Percentiles rank a stretch among this genome's conserved stretches.
Conservation (phyloP, 2,113 vertebrate genomes). For the Lynx canadensis region DNA sequence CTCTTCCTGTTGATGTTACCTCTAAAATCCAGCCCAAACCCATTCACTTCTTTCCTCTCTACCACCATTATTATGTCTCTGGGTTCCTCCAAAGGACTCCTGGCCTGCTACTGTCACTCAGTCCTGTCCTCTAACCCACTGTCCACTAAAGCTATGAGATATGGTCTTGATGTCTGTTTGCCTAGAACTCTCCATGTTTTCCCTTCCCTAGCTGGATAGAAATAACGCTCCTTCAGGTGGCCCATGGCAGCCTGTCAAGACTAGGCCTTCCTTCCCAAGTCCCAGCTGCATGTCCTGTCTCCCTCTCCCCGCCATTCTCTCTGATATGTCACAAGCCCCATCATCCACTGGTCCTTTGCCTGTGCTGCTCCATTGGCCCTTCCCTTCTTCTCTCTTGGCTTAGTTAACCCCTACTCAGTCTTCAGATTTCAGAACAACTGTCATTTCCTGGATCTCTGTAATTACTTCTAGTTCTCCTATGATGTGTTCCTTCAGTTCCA, state of each 20-base stretch:
- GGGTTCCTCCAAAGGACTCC: not conserved
- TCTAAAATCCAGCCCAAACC: not conserved
- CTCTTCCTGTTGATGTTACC: not conserved
- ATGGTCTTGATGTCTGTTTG: not conserved
- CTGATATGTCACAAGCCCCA: not conserved
- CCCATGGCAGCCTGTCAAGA: not conserved
- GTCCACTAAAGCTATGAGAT: rapidly evolving
- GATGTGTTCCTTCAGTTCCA: not conserved
- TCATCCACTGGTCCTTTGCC: not conserved
- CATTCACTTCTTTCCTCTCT: not conserved
- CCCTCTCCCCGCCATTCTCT: not conserved
- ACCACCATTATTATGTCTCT: not conserved
- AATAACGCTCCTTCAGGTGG: not conserved
- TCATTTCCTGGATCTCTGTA: not conserved
- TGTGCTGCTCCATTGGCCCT: not conserved
- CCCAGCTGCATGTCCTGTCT: not conserved
- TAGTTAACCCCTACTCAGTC: not conserved
- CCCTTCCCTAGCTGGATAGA: not conserved
- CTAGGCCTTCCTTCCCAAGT: not conserved
- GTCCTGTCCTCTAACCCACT: not conserved
- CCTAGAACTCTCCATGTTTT: no score
- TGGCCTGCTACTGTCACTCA: no score
- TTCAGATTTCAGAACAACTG: not conserved
- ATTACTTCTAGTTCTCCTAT: not conserved
- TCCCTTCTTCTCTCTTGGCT: not conserved